phyloP scores from a whole-genome alignment of 2,797 vertebrate species.

The Sebastes matsubarae region DNA sequence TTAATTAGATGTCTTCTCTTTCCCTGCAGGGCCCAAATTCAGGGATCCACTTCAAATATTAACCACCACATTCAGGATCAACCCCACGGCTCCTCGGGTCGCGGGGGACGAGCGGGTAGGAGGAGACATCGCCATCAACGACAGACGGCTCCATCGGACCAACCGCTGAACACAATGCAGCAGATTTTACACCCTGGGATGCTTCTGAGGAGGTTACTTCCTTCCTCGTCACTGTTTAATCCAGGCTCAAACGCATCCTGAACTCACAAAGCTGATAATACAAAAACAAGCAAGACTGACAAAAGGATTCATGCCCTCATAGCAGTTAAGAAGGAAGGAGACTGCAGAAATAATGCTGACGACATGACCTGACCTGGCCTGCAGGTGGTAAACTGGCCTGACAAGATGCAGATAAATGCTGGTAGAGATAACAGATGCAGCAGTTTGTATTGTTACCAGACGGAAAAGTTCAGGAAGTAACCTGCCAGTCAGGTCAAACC shows the following conservation, averaged over 20 bases:
- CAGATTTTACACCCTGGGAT: constrained; percentile 72
- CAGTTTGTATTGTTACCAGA: not conserved
- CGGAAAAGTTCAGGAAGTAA: not conserved
- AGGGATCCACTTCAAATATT: not conserved
- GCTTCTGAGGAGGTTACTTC: constrained; percentile 74
- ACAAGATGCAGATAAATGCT: constrained; percentile 3
- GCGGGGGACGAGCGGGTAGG: not conserved
- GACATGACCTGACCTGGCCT: constrained; percentile 1
- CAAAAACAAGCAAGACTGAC: not conserved
- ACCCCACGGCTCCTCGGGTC: constrained; percentile 27
- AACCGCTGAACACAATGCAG: constrained; percentile 55
- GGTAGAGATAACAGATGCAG: not conserved
- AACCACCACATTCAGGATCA: constrained; percentile 11
- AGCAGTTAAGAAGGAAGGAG: not conserved
- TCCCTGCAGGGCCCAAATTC: constrained; percentile 41
- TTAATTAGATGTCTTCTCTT: constrained; percentile 19
- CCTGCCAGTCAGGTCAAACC: constrained; percentile 49
- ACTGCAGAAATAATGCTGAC: not conserved
- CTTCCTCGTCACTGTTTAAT: constrained; percentile 46
- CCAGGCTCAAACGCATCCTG: constrained; percentile 35
- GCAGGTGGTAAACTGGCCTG: constrained; percentile 21
- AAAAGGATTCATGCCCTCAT: not conserved
- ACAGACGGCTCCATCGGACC: constrained; percentile 36
- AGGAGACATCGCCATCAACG: constrained; percentile 34
- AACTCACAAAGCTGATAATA: not conserved